Conservation (phyloP, 1,140 invertebrate genomes). For the Vanessa tameamea region DNA sequence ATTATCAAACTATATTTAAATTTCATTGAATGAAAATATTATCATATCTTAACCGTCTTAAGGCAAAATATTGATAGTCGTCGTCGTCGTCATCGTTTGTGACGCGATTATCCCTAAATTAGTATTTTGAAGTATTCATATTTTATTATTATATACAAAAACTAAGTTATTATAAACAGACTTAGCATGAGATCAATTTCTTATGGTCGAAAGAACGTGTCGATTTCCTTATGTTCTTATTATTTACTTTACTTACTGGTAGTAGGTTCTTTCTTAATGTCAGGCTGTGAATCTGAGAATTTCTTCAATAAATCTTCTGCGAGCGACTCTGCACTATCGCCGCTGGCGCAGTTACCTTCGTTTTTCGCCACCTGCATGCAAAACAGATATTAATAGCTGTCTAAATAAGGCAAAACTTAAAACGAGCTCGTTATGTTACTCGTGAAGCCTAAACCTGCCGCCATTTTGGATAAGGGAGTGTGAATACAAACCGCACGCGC, state of each 20-base stretch:
- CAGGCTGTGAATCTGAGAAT: constrained; percentile 85
- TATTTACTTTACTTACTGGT: constrained; percentile 52
- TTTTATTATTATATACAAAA: no score
- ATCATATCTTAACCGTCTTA: no score
- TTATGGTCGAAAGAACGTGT: background rate
- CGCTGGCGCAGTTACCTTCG: constrained; percentile 64
- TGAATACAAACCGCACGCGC: constrained; percentile 73
- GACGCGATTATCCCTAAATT: no score
- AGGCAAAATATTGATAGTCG: no score
- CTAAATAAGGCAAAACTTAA: background rate
- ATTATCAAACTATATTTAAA: no score
- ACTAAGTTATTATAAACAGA: background rate
- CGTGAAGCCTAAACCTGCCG: constrained; percentile 49
- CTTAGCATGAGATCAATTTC: background rate
- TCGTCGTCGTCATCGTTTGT: no score
- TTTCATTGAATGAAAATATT: no score
- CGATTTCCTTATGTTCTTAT: background rate
- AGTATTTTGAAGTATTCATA: no score
- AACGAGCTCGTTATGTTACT: background rate
- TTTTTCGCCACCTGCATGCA: constrained; percentile 66
- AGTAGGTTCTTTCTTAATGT: constrained; percentile 84
- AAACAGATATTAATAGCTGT: background rate
- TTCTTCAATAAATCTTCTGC: constrained; percentile 92
- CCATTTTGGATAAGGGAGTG: constrained; percentile 33
- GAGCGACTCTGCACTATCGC: constrained; percentile 86